Conservation (phyloP, 2,113 vertebrate species). For the Bostrychus sinensis region DNA sequence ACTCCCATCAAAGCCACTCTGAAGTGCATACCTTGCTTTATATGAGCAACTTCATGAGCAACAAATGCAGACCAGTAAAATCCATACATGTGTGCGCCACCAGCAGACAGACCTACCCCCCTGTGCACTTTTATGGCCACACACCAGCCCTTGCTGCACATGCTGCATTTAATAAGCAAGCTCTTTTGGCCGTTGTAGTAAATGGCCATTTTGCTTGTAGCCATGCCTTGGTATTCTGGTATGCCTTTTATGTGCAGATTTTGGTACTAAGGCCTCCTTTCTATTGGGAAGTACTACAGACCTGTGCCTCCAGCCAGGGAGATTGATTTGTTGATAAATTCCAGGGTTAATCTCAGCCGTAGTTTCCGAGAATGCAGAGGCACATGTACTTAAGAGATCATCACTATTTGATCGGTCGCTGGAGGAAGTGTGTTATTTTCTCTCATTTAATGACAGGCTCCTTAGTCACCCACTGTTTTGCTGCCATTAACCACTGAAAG, state of each 20-base stretch:
- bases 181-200: slow-evolving; percentile 19
- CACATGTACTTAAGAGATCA: not conserved
- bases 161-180: slow-evolving; percentile 40
- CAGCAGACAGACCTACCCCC: slow-evolving; percentile 19
- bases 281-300: slow-evolving; percentile 5
- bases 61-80: slow-evolving; percentile 29
- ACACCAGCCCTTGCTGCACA: slow-evolving; percentile 19
- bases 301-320: slow-evolving; percentile 25
- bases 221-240: slow-evolving; percentile 25
- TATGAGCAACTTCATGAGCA: slow-evolving; percentile 18
- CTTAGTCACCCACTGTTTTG: slow-evolving; percentile 7
- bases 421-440: slow-evolving; percentile 7
- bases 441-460: slow-evolving; percentile 28
- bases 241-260: slow-evolving; percentile 21
- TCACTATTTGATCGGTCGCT: not conserved
- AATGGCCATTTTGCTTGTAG: slow-evolving; percentile 48
- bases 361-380: slow-evolving; percentile 30
- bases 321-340: slow-evolving; percentile 57
- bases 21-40: slow-evolving; percentile 12
- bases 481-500: slow-evolving; percentile 7
- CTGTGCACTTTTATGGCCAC: slow-evolving; percentile 42
- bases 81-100: slow-evolving; percentile 19
- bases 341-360: slow-evolving; percentile 2
- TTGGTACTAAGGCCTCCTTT: not conserved
- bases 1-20: slow-evolving; percentile 24